Percentiles rank a stretch among this genome's conserved stretches.
Conservation (phyloP, 2,888 invertebrate species). For the Mesorhabditis spiculigera region DNA sequence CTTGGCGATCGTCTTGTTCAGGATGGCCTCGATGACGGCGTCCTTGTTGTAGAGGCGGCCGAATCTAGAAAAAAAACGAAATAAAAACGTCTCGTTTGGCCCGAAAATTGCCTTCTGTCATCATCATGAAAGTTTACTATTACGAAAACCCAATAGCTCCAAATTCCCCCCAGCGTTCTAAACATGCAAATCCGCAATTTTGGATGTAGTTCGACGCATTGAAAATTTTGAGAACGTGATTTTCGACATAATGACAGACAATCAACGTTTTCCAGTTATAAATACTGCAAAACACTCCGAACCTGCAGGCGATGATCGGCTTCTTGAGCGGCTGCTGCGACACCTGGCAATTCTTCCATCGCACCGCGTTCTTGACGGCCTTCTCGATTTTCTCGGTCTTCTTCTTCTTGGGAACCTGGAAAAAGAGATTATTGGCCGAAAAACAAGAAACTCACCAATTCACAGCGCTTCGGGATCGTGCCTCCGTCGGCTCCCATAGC, state of each 20-base stretch:
- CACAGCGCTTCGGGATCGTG: slow-evolving; percentile 86
- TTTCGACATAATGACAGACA: too few species aligned
- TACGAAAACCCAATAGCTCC: slow-evolving; percentile 11
- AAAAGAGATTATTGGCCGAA: not conserved
- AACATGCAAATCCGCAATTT: too few species aligned
- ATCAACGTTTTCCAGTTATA: slow-evolving; percentile 65
- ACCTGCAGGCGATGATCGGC: slow-evolving; percentile 85
- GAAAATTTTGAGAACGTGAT: too few species aligned
- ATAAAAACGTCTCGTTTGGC: not conserved
- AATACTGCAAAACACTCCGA: slow-evolving; percentile 58
- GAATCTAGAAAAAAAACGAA: slow-evolving; percentile 16
- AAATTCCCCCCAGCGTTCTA: slow-evolving; percentile 8
- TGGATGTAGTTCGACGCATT: too few species aligned
- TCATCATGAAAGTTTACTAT: slow-evolving; percentile 7
- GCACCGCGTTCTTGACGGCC: slow-evolving; percentile 83
- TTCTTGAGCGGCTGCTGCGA: slow-evolving; percentile 72
- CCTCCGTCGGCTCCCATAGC: slow-evolving; percentile 94
- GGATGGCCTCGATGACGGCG: slow-evolving; percentile 81
- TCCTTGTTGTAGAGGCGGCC: slow-evolving; percentile 82
- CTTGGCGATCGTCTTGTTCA: slow-evolving; percentile 71
- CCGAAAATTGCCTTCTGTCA: not conserved
- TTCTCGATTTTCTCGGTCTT: slow-evolving; percentile 95
- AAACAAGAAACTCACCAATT: slow-evolving; percentile 59
- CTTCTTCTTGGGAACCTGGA: slow-evolving; percentile 78
- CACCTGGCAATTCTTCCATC: slow-evolving; percentile 89